phyloP scores from a whole-genome alignment of 2,888 invertebrate species.

The Ecliptopera silaceata region DNA sequence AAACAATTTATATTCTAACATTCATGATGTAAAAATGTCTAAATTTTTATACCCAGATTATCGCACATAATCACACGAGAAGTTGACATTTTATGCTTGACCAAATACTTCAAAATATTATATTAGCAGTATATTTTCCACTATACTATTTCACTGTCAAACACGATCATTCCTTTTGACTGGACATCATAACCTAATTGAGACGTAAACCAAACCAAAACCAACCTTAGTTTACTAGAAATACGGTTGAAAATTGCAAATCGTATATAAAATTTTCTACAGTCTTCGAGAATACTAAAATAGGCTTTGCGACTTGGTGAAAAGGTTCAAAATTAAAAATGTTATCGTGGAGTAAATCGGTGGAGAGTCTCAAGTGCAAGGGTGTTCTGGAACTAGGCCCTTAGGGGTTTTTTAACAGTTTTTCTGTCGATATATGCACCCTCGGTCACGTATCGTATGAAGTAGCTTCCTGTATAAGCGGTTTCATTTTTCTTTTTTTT shows the following conservation, averaged over 20 bases:
- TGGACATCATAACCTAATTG: slow-evolving; percentile 66
- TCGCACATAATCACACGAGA: too few relatives aligned
- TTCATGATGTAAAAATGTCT: too few relatives aligned
- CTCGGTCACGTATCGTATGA: slow-evolving; percentile 79
- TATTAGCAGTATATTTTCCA: slow-evolving; percentile 17
- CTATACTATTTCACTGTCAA: slow-evolving; percentile 50
- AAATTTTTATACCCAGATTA: too few relatives aligned
- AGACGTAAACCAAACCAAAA: slow-evolving; percentile 44
- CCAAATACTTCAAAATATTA: not conserved
- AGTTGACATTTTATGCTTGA: not conserved
- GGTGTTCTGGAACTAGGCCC: slow-evolving; percentile 44
- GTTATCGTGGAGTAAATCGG: slow-evolving; percentile 20
- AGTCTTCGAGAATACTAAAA: slow-evolving; percentile 20
- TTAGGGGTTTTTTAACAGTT: slow-evolving; percentile 76
- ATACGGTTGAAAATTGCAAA: slow-evolving; percentile 23
- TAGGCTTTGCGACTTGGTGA: not conserved
- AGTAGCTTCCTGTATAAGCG: slow-evolving; percentile 77
- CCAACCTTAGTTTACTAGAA: not conserved
- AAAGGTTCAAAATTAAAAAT: slow-evolving; percentile 11
- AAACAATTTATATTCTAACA: too few relatives aligned
- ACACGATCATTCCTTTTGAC: slow-evolving; percentile 57
- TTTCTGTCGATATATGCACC: slow-evolving; percentile 75
- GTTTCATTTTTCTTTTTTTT: slow-evolving; percentile 72
- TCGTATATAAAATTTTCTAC: slow-evolving; percentile 23
- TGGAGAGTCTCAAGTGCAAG: slow-evolving; percentile 32